Conservation (phyloP, 1,140 invertebrate genomes). For the Hypsibius dujardini region DNA sequence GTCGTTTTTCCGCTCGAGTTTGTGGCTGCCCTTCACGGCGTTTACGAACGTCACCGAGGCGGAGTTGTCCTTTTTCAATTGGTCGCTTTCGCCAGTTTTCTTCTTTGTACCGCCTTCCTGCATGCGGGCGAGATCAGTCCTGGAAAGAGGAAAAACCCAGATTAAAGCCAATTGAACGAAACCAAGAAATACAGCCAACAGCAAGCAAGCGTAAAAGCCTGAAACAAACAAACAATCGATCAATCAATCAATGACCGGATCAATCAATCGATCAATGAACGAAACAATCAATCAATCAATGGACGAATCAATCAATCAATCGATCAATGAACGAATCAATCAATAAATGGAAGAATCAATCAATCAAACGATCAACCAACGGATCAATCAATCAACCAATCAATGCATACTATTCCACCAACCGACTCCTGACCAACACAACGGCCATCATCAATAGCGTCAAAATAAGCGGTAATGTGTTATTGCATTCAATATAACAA, state of each 20-base stretch:
- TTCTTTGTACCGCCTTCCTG: conserved; percentile 25
- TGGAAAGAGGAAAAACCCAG: background rate
- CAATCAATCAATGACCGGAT: too few relatives aligned
- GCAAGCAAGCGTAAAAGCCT: too few relatives aligned
- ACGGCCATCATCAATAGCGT: background rate
- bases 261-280: too few relatives aligned
- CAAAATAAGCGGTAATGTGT: background rate
- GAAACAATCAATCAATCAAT: too few relatives aligned
- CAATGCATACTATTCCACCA: background rate
- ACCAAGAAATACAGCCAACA: too few relatives aligned
- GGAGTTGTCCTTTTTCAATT: conserved; percentile 56
- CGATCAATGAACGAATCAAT: conserved; percentile 41
- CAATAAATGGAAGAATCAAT: too few relatives aligned
- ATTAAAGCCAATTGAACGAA: conserved; percentile 15
- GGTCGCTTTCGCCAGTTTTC: conserved; percentile 51
- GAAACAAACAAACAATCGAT: too few relatives aligned
- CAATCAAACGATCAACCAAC: too few relatives aligned
- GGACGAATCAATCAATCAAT: too few relatives aligned
- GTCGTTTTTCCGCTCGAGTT: conserved; percentile 42
- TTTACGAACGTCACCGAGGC: conserved; percentile 3
- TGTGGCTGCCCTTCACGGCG: background rate
- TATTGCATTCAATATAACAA: conserved; percentile 16
- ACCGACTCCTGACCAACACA: conserved; percentile 21
- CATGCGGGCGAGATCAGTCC: background rate
- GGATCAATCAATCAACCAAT: conserved; percentile 1